Percentiles rank a stretch among this genome's conserved stretches.
Conservation (phyloP, 2,888 invertebrate genomes). For the Phorcus lineatus region DNA sequence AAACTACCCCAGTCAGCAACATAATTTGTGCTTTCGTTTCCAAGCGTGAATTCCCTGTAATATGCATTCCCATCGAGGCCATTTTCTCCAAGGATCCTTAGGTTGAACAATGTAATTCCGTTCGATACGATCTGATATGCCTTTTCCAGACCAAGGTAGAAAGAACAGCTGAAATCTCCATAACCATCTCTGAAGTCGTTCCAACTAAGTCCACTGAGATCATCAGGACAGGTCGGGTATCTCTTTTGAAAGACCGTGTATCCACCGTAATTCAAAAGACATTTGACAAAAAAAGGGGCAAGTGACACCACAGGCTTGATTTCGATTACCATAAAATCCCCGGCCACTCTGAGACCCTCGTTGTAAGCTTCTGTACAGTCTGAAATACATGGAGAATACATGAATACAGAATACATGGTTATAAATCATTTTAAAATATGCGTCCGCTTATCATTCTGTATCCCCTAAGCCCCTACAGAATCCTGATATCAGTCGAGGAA, state of each 20-base stretch:
- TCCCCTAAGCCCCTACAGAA: too few relatives aligned
- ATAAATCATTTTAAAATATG: too few relatives aligned
- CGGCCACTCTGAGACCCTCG: background rate
- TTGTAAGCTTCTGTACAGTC: background rate
- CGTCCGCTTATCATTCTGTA: too few relatives aligned
- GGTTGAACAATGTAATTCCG: background rate
- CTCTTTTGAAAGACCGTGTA: background rate
- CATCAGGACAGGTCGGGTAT: background rate
- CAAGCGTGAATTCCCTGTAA: background rate
- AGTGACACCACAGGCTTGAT: background rate
- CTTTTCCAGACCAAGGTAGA: background rate
- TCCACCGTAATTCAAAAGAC: background rate
- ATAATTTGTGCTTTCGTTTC: background rate
- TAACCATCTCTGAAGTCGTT: background rate
- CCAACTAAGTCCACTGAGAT: background rate
- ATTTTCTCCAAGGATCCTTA: background rate
- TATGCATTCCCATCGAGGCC: background rate
- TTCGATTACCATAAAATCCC: background rate
- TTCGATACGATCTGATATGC: background rate
- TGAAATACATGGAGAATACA: too few relatives aligned
- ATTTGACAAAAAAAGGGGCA: background rate
- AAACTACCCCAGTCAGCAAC: background rate
- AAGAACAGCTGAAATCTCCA: background rate
- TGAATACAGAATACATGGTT: background rate
- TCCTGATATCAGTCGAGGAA: too few relatives aligned